Conservation (phyloP, 2,888 invertebrate species). For the Polydrusus pterygomalis region DNA sequence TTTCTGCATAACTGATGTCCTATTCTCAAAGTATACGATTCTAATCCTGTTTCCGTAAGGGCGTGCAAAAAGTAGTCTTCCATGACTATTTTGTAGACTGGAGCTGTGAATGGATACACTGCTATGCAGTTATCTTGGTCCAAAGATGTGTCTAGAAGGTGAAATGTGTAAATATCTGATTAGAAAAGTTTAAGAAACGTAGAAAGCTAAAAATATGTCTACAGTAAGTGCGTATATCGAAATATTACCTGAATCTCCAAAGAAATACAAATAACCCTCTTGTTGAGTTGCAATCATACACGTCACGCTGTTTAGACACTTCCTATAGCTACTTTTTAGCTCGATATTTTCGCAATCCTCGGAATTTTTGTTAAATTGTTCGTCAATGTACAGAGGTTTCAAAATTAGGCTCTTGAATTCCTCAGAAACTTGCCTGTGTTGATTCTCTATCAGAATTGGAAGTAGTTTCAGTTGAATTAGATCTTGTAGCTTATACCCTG, state of each 20-base stretch:
- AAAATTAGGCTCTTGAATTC: constrained; percentile 74
- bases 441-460: constrained; percentile 69
- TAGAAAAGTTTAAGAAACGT: not conserved
- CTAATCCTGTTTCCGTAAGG: constrained; percentile 83
- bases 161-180: not conserved
- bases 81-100: constrained; percentile 79
- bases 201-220: not conserved
- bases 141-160: constrained; percentile 60
- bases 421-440: constrained; percentile 71
- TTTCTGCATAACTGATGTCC: constrained; percentile 77
- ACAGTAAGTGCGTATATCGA: too few relatives aligned
- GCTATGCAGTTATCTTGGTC: constrained; percentile 75
- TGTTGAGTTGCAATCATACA: constrained; percentile 79
- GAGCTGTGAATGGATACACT: constrained; percentile 83
- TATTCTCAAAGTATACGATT: constrained; percentile 82
- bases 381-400: constrained; percentile 72
- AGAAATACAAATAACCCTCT: constrained; percentile 84
- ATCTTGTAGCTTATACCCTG: constrained; percentile 70
- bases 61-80: constrained; percentile 83
- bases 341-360: constrained; percentile 50
- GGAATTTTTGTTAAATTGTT: constrained; percentile 60
- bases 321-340: constrained; percentile 75
- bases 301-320: constrained; percentile 76
- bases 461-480: constrained; percentile 73
- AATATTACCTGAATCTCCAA: constrained; percentile 73